phyloP scores from a whole-genome alignment of 1,140 invertebrate species.

The Papilio machaon region DNA sequence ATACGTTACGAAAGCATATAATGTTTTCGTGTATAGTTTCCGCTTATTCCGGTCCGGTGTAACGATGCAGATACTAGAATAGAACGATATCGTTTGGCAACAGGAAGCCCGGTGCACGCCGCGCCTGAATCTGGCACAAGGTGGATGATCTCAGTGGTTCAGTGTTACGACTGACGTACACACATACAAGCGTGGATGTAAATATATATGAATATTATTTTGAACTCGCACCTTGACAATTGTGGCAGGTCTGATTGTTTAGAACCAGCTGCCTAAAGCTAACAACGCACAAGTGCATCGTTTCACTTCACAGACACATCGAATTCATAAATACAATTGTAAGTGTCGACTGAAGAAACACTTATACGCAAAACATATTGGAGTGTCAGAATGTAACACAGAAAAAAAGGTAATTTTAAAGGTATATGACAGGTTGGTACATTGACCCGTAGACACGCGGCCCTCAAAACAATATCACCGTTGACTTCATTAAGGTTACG shows the following conservation, averaged over 20 bases:
- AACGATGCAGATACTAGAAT: conserved; percentile 24
- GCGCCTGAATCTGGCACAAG: conserved; percentile 32
- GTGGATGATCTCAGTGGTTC: conserved; percentile 39
- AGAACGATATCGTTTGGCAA: conserved; percentile 26
- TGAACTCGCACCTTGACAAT: conserved; percentile 24
- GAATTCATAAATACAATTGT: background rate
- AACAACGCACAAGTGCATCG: background rate
- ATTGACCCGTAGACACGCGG: background rate
- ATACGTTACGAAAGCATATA: background rate
- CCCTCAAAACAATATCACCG: background rate
- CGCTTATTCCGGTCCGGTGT: conserved; percentile 23
- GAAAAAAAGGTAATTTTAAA: background rate
- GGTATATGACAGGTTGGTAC: background rate
- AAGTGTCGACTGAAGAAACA: no score
- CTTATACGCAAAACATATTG: no score
- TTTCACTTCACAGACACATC: background rate
- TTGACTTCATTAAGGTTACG: conserved; percentile 26
- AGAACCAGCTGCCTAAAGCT: conserved; percentile 10
- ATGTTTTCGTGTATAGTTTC: conserved; percentile 15
- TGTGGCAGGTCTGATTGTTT: conserved; percentile 29
- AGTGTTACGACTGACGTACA: conserved; percentile 30
- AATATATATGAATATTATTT: conserved; percentile 24
- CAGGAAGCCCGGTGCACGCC: conserved; percentile 23
- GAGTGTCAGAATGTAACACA: no score
- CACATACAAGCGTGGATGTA: conserved; percentile 12